Base-by-base conservation (phyloP, 2,113 vertebrate species). In the Tyrannus savana region DNA sequence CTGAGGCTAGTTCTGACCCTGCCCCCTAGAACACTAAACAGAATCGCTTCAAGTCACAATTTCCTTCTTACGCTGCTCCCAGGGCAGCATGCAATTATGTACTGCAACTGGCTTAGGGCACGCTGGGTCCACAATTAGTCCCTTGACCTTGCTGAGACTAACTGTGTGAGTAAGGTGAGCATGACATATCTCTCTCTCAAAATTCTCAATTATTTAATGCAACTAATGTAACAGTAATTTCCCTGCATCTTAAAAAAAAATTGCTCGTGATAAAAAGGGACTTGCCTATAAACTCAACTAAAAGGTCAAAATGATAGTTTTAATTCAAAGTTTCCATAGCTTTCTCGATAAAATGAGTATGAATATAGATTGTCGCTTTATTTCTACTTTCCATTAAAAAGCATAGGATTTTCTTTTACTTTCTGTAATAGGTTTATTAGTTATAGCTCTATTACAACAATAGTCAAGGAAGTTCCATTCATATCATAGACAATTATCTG, bases 201-300 rank as follows among this genome's bases (percentile, higher is more conserved):
- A 97, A 97, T 97, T 97, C 94, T 95, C 96, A 91, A 95, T 94
- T 97, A 88, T 94, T 97, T 97, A 95, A 97, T 89, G 76, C 74
- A 97, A 94, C 88, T 90, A 95, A 93, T 66, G 72, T 90, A 95
- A 89, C 80, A 84, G 89, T 95, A 93, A 97, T 92, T 97, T 97
- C 84, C 91, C 59, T 49, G 63, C 64, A 87, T 93, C 85, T 88
- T 96, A 79, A 89, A 88, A 72, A 72, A 88, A 77, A 47, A 16
- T 76, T 83, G 79, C 69, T 79, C 19, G 0, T 2, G 1, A 87
- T 97, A 96, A 91, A 97, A 97, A 97, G 87, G 67, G 92, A 90
- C 91, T 96, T 91, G 73, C 92, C 89, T 95, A 97, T 93, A 96
- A 97, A 97, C 95, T 95, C 94, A 97, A 97, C 95, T 93, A 95